These are phyloP conservation scores for Nematopogon swammerdamellus DNA, from an alignment of 2,888 invertebrate genomes.

Conservation along the genomic window DNA sequence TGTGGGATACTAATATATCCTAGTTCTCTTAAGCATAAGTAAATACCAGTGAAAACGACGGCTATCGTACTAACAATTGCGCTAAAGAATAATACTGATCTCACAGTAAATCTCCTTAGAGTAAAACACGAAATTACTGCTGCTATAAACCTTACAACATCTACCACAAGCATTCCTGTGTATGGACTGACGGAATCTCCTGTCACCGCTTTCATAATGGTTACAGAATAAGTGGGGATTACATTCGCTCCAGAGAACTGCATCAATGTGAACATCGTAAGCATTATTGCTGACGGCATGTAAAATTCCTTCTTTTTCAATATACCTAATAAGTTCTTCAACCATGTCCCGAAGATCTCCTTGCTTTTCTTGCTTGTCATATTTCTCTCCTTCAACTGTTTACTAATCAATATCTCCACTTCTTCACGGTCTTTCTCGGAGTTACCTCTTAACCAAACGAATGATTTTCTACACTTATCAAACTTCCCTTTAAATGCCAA, in stretches of 20 bases:
- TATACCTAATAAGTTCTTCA: slow-evolving; percentile 23
- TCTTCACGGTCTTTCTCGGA: slow-evolving; percentile 42
- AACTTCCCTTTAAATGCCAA: slow-evolving; percentile 52
- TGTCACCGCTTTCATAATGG: slow-evolving; percentile 58
- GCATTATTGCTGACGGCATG: slow-evolving; percentile 59
- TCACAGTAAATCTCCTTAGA: slow-evolving; percentile 56
- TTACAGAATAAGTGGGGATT: slow-evolving; percentile 65
- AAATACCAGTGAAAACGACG: slow-evolving; percentile 44
- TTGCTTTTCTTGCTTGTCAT: slow-evolving; percentile 23
- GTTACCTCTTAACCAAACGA: slow-evolving; percentile 56
- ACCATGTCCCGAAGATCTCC: slow-evolving; percentile 28
- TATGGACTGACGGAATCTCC: slow-evolving; percentile 57
- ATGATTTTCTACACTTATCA: slow-evolving; percentile 53
- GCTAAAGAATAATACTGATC: slow-evolving; percentile 60
- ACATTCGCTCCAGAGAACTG: slow-evolving; percentile 71
- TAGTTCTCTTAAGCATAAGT: slow-evolving; percentile 33
- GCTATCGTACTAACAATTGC: slow-evolving; percentile 56
- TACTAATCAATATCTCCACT: slow-evolving; percentile 35
- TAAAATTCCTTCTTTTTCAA: slow-evolving; percentile 49
- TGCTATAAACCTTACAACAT: slow-evolving; percentile 57
- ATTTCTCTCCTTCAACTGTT: slow-evolving; percentile 40
- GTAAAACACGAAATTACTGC: slow-evolving; percentile 60
- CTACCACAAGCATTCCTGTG: slow-evolving; percentile 62
- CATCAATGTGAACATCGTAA: slow-evolving; percentile 62
- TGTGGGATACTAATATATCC: slow-evolving; percentile 28